Evolutionary conservation across 1,140 invertebrate genomes (phyloP), one percentile per base, ranked within the genome.

Genomic region (Euura saliciscinereae): DNA sequence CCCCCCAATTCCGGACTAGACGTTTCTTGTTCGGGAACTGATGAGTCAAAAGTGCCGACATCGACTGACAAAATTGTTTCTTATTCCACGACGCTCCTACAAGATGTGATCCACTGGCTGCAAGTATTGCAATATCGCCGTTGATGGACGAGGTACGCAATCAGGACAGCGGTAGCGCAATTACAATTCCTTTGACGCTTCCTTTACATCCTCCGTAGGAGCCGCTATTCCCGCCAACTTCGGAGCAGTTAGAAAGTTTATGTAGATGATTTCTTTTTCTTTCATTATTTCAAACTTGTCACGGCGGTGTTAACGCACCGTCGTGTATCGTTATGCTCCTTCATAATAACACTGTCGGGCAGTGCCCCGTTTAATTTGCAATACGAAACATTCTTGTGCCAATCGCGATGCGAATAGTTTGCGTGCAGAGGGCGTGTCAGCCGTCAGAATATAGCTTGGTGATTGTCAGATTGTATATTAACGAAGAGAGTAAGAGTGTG

Each of bases 361-460:
- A n/a, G 13, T 11, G 51, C 13, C 51, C 10, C 13, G 51, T 59
- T 59, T 59, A 59, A 59, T 59, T 59, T 59, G 51, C 5, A n/a
- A 59, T 59, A n/a, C 51, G 51, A 59, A 59, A 11, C 13, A 59
- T 28, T 28, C 28, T 59, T 59, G 13, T 59, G 13, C 51, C 51
- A 11, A 59, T n/a, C 51, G 10, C 28, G 28, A 28, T 28, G 28
- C 28, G 28, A 28, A 28, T 28, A n/a, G 51, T n/a, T 59, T n/a
- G 51, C 51, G 51, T 59, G 51, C 51, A 59, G 51, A 59, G 51
- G 51, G 51, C 51, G 51, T 59, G 51, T 59, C 51, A 11, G 51
- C 51, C 13, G 10, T 6, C 1, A 59, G 6, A 59, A n/a, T 3
- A 59, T n/a, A 59, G 51, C 51, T 59, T 8, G 3, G 51, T n/a